Percentiles rank a stretch among this genome's conserved stretches.
These are phyloP conservation scores for Cotesia glomerata DNA, from an alignment of 1,140 invertebrate species.

Conservation along the genomic window DNA sequence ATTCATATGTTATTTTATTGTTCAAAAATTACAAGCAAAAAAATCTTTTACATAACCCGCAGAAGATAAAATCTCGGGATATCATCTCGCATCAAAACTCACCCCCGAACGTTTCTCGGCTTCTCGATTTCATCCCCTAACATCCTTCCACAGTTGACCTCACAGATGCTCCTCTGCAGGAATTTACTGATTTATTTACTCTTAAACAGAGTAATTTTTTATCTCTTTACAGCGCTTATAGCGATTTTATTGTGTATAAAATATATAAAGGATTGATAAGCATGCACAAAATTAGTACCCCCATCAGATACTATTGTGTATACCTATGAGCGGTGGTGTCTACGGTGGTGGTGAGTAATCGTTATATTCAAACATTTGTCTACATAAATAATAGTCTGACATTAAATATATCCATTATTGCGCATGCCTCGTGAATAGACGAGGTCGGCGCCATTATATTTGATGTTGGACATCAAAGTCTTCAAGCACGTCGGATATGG, in stretches of 20 bases:
- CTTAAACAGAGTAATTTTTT: not conserved
- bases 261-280: slow-evolving; percentile 18
- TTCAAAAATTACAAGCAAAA: too few relatives aligned
- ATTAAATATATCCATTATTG: slow-evolving; percentile 27
- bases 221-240: not conserved
- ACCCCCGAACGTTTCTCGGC: too few relatives aligned
- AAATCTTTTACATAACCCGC: too few relatives aligned
- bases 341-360: slow-evolving; percentile 60
- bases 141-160: not conserved
- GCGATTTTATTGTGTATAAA: not conserved
- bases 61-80: too few relatives aligned
- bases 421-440: slow-evolving; percentile 60
- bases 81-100: too few relatives aligned
- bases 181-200: not conserved
- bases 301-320: slow-evolving; percentile 38
- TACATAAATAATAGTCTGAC: slow-evolving; percentile 28
- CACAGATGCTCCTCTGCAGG: not conserved
- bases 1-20: too few relatives aligned
- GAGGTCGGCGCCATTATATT: slow-evolving; percentile 82
- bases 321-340: slow-evolving; percentile 64
- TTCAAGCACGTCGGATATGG: slow-evolving; percentile 89
- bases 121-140: not conserved
- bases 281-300: slow-evolving; percentile 42
- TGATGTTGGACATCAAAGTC: slow-evolving; percentile 74
- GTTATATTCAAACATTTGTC: slow-evolving; percentile 29